Evolutionary conservation across 1,140 invertebrate genomes (phyloP).

Genomic region (Vanessa atalanta): DNA sequence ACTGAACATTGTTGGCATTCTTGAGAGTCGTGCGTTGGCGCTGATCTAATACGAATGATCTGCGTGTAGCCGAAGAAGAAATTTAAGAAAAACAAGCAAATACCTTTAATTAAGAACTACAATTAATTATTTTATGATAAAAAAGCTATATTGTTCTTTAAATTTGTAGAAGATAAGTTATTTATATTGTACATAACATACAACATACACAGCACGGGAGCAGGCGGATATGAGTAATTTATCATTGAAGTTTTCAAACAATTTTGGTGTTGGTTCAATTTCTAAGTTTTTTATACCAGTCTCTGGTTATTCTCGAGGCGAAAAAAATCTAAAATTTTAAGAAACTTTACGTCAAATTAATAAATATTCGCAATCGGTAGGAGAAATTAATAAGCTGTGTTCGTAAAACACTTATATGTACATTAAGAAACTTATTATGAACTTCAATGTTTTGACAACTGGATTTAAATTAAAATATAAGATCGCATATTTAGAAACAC

Average conservation of each 20-base stretch:
- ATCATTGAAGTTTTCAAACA: constrained; percentile 40
- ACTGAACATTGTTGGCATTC: constrained; percentile 11
- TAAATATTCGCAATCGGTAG: not conserved
- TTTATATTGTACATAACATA: not conserved
- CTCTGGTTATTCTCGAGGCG: constrained; percentile 37
- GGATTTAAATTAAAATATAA: no score
- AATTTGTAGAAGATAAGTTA: not conserved
- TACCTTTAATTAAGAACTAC: no score
- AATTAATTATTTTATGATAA: no score
- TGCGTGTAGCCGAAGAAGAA: not conserved
- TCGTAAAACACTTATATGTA: not conserved
- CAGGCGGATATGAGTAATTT: constrained; percentile 52
- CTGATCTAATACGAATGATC: not conserved
- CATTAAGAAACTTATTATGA: not conserved
- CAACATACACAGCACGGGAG: constrained; percentile 5
- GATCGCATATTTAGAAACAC: no score
- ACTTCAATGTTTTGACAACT: no score
- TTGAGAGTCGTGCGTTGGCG: constrained; percentile 2
- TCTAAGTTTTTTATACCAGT: constrained; percentile 17
- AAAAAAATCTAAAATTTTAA: not conserved
- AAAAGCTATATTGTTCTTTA: not conserved
- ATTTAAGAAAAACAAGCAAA: not conserved
- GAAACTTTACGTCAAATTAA: not conserved
- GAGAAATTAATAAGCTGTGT: not conserved
- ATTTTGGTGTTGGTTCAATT: constrained; percentile 26